Evolutionary conservation across 2,797 vertebrate species (phyloP).

Genomic region (Galago senegalensis): DNA sequence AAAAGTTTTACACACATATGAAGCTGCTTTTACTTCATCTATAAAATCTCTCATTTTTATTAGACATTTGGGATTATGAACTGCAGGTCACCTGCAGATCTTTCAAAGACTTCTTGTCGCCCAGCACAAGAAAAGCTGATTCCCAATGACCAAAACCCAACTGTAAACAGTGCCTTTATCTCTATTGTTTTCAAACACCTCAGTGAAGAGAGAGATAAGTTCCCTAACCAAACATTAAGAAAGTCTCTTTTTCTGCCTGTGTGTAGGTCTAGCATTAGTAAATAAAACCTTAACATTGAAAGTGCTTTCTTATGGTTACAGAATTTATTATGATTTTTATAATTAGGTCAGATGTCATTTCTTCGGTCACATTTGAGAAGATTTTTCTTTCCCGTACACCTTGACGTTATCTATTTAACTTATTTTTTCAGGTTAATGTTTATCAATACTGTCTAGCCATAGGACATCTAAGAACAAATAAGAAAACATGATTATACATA

Average conservation of each 20-base stretch:
- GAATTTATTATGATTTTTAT: not conserved
- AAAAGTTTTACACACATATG: constrained; percentile 26
- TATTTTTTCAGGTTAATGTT: constrained; percentile 44
- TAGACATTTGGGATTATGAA: constrained; percentile 29
- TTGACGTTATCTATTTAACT: not conserved
- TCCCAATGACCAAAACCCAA: not conserved
- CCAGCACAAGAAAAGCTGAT: constrained; percentile 2
- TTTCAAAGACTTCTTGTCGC: constrained; percentile 6
- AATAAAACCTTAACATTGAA: not conserved
- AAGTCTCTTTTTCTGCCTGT: not conserved
- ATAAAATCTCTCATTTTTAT: constrained; percentile 58
- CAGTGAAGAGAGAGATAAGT: not conserved
- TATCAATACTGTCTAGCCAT: not conserved
- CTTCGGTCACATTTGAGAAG: constrained; percentile 40
- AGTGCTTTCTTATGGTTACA: not conserved
- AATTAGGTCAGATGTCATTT: not conserved
- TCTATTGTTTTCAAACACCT: constrained; percentile 43
- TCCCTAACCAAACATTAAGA: constrained; percentile 1
- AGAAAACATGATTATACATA: constrained; percentile 82
- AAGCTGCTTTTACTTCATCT: constrained; percentile 62
- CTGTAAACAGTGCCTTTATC: not conserved
- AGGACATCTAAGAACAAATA: not conserved
- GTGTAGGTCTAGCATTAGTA: not conserved
- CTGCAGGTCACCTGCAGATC: constrained; percentile 15
- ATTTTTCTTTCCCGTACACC: not conserved